phyloP scores from a whole-genome alignment of 2,113 vertebrate genomes.

The Otolemur garnettii region DNA sequence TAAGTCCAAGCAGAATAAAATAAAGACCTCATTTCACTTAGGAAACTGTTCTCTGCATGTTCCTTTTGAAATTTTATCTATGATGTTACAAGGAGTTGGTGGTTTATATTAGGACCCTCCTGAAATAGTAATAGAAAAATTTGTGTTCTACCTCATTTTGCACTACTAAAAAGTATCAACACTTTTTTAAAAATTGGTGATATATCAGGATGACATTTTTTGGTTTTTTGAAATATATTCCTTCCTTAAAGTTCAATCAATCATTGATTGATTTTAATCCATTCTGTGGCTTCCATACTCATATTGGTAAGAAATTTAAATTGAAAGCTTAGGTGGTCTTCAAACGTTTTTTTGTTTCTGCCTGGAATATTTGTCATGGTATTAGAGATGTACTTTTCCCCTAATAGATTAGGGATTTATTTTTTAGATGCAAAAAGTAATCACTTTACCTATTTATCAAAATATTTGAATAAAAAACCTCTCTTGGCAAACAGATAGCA shows the following conservation, averaged over 20 bases:
- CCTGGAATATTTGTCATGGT: conserved; percentile 72
- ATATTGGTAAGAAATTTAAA: conserved; percentile 81
- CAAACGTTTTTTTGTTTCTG: conserved; percentile 63
- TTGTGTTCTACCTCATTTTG: neutral
- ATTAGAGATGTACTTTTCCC: conserved; percentile 60
- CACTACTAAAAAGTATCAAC: neutral
- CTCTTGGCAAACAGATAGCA: neutral
- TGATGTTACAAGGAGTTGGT: neutral
- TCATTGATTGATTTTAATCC: conserved; percentile 79
- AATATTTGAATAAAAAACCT: neutral
- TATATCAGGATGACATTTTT: neutral
- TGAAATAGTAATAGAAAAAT: neutral
- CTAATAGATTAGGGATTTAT: too few relatives aligned
- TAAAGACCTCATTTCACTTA: neutral
- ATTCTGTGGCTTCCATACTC: conserved; percentile 63
- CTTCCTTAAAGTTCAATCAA: conserved; percentile 71
- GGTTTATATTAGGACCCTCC: neutral
- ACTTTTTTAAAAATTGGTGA: neutral
- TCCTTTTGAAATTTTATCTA: neutral
- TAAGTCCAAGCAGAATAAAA: neutral
- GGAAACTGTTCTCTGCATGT: neutral
- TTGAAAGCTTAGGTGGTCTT: conserved; percentile 76
- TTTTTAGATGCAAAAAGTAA: neutral
- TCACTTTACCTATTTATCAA: neutral
- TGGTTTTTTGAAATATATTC: neutral